Evolutionary conservation across 2,113 vertebrate species (phyloP), one percentile per base, ranked within the genome.

Genomic region (Thryonomys swinderianus): DNA sequence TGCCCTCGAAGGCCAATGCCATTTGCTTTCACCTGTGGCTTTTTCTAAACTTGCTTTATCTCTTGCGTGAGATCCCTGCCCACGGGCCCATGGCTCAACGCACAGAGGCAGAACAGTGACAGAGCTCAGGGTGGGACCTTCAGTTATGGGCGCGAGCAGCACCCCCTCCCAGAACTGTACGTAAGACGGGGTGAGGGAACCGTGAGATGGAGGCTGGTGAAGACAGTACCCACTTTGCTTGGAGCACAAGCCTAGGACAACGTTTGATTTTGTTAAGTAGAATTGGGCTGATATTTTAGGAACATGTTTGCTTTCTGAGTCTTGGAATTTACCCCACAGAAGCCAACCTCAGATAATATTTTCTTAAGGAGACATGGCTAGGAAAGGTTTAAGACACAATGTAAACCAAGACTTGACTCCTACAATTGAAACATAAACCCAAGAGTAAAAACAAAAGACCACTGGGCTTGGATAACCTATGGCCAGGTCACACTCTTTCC

Each of bases 281-380:
- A 89, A 59, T 18, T 62, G 67, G 42, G 61, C 51, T 89, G 84
- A 57, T 76, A 83, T 90, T 93, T 93, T 90, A 90, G 30, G 74
- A 96, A 84, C 86, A 85, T 16, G 21, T 83, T 95, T 96, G 55
- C 67, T 81, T 81, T 86, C n/a, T n/a, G n/a, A 37, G 51, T 84
- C 74, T 81, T 6, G 17, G 53, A 85, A 82, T 67, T 67, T 73
- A 90, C 32, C 37, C 61, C 53, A 82, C 81, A 48, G 82, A 85
- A 45, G 45, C 40, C 55, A 74, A 67, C 37, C 53, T 94, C 55
- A 6, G 61, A 55, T 61, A 66, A 88, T 51, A 34, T 78, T 94
- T 97, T 73, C 57, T 30, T 78, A 85, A 93, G 73, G 94, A 94
- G 73, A 88, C 23, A 73, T 17, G 25, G 9, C 32, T 55, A 85